Percentiles rank a stretch among this genome's conserved stretches.
phyloP scores from a whole-genome alignment of 2,797 vertebrate genomes.

The Pipistrellus nathusii region DNA sequence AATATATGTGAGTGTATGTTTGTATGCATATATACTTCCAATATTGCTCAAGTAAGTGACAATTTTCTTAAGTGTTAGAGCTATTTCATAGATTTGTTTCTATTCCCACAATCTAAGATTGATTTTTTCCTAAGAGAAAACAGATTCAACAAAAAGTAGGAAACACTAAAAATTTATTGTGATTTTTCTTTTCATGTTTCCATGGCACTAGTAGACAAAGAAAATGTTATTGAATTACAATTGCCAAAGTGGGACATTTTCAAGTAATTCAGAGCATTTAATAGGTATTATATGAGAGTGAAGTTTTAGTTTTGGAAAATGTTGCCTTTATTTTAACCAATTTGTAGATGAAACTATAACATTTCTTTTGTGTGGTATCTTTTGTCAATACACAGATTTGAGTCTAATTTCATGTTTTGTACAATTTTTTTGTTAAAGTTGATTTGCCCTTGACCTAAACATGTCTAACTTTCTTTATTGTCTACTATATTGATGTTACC shows the following conservation, averaged over 20 bases:
- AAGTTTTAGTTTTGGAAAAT: neutral
- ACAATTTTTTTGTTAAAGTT: neutral
- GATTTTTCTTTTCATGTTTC: conserved; percentile 17
- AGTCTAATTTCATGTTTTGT: neutral
- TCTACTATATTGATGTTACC: neutral
- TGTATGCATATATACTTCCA: neutral
- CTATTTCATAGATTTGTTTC: neutral
- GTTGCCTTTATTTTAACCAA: neutral
- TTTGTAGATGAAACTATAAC: neutral
- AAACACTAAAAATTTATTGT: neutral
- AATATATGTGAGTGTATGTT: neutral
- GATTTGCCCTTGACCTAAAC: neutral
- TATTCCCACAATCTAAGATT: neutral
- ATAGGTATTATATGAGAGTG: neutral
- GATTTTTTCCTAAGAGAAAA: conserved; percentile 13
- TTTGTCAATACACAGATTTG: neutral
- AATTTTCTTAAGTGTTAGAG: conserved; percentile 37
- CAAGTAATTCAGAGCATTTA: neutral
- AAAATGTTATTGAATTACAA: neutral
- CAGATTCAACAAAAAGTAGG: neutral
- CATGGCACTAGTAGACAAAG: neutral
- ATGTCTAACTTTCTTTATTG: neutral
- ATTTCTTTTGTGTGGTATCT: neutral
- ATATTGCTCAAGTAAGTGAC: neutral
- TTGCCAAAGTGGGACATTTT: neutral